A percentile compares a stretch with the other conserved stretches of the same genome.
phyloP scores from a whole-genome alignment of 2,888 invertebrate species.

The Patella pellucida region DNA sequence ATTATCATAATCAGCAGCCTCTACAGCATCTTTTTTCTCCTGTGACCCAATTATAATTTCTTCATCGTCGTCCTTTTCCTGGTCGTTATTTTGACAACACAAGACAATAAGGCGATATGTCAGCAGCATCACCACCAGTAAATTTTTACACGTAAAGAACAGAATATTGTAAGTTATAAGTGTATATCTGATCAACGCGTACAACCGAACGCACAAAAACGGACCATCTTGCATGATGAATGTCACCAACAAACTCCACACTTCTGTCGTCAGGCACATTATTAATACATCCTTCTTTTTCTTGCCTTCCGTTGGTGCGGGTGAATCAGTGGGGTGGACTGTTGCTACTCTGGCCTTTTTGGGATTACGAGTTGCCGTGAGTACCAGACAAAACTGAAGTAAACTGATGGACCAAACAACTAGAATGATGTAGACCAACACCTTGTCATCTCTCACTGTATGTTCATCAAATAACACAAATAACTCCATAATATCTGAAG shows the following conservation, averaged over 20 bases:
- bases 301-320: neutral
- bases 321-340: neutral
- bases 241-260: constrained; percentile 72
- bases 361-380: constrained; percentile 61
- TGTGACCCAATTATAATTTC: neutral
- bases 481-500: constrained; percentile 64
- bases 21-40: constrained; percentile 15
- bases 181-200: constrained; percentile 56
- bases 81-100: constrained; percentile 24
- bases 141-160: constrained; percentile 66
- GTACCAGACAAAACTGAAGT: constrained; percentile 67
- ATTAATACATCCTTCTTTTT: constrained; percentile 26
- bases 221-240: constrained; percentile 73
- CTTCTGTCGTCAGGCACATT: constrained; percentile 54
- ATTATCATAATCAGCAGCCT: neutral
- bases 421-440: constrained; percentile 59
- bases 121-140: constrained; percentile 53
- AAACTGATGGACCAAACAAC: constrained; percentile 67
- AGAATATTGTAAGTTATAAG: constrained; percentile 63
- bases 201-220: constrained; percentile 66
- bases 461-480: constrained; percentile 59
- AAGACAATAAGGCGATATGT: constrained; percentile 52
- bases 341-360: constrained; percentile 16
- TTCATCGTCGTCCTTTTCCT: constrained; percentile 16
- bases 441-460: constrained; percentile 52